phyloP scores from a whole-genome alignment of 2,797 vertebrate genomes.

The Cirrhinus mrigala region DNA sequence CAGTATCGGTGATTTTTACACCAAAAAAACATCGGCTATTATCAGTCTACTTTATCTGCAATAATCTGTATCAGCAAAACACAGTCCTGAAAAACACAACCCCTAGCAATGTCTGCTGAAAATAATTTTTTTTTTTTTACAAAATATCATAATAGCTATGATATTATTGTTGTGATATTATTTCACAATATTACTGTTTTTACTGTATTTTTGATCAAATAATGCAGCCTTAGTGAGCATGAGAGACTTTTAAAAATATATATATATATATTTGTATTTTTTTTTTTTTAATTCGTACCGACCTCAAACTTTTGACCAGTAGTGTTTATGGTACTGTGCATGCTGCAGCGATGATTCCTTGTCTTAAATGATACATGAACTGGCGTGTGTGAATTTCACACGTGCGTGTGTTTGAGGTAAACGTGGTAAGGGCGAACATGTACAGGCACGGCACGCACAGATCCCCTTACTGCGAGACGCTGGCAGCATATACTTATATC shows the following conservation, averaged over 20 bases:
- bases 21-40: too few relatives aligned
- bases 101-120: too few relatives aligned
- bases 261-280: too few relatives aligned
- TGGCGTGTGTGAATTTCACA: slow-evolving; percentile 35
- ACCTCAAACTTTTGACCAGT: background rate
- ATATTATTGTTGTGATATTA: too few relatives aligned
- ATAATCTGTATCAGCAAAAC: too few relatives aligned
- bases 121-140: too few relatives aligned
- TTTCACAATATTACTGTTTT: background rate
- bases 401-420: slow-evolving; percentile 40
- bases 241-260: background rate
- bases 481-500: slow-evolving; percentile 56
- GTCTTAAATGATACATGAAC: slow-evolving; percentile 29
- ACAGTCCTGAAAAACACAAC: too few relatives aligned
- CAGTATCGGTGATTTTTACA: too few relatives aligned
- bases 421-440: slow-evolving; percentile 48
- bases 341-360: background rate
- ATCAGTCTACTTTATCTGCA: too few relatives aligned
- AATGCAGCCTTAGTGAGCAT: background rate
- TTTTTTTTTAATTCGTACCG: background rate
- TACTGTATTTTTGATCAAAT: background rate
- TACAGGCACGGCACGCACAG: slow-evolving; percentile 51
- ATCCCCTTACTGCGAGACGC: slow-evolving; percentile 56
- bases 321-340: background rate
- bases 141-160: background rate